These are phyloP conservation scores for Brachyistius frenatus DNA, from an alignment of 2,113 vertebrate species.

Conservation along the genomic window DNA sequence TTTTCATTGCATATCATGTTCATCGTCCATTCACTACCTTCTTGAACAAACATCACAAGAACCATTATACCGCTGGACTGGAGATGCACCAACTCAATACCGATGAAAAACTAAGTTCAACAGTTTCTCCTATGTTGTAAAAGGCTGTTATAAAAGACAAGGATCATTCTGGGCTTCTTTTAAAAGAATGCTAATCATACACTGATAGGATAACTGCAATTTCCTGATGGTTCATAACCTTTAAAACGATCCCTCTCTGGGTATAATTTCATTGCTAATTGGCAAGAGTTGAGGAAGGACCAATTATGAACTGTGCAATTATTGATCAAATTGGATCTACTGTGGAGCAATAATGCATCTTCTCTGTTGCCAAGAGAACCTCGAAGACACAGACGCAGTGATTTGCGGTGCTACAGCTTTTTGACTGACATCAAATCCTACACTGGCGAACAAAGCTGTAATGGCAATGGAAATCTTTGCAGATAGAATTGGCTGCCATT, in stretches of 20 bases:
- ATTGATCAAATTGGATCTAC: constrained; percentile 51
- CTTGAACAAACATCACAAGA: neutral
- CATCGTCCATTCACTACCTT: neutral
- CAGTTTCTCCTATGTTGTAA: constrained; percentile 13
- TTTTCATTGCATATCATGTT: neutral
- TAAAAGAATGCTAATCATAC: constrained; percentile 34
- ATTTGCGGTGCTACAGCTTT: constrained; percentile 53
- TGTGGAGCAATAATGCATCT: constrained; percentile 40
- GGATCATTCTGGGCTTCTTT: constrained; percentile 2
- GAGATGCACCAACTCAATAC: neutral
- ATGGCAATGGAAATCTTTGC: constrained; percentile 78
- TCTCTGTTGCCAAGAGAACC: constrained; percentile 31
- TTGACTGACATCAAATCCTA: constrained; percentile 69
- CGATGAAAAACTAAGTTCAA: constrained; percentile 29
- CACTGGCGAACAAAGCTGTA: constrained; percentile 68
- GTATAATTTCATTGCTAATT: constrained; percentile 61
- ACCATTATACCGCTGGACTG: neutral
- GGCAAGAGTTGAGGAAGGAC: constrained; percentile 24
- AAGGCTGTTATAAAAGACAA: constrained; percentile 9
- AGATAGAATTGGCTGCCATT: constrained; percentile 76
- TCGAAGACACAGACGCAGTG: constrained; percentile 31
- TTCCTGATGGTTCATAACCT: constrained; percentile 57
- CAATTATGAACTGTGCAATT: constrained; percentile 60
- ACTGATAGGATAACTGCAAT: constrained; percentile 47
- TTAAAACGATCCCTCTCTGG: constrained; percentile 50